phyloP scores from a whole-genome alignment of 2,888 invertebrate genomes.

The Aphidoletes aphidimyza region DNA sequence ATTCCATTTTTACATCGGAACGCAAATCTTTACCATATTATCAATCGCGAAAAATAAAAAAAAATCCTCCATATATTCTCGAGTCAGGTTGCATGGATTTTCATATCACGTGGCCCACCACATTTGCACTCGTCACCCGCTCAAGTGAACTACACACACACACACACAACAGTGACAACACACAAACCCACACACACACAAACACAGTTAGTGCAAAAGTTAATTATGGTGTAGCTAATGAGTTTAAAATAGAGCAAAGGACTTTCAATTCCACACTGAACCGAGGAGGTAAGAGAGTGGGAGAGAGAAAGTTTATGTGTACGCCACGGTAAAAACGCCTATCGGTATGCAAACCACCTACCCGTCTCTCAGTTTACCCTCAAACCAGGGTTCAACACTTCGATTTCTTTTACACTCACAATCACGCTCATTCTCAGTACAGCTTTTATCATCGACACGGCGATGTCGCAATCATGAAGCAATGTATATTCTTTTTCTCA shows the following conservation, averaged over 20 bases:
- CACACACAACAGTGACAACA: too few species aligned
- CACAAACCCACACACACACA: too few species aligned
- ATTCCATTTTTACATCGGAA: not conserved
- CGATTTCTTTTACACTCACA: too few species aligned
- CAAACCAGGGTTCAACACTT: conserved; percentile 39
- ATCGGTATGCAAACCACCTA: conserved; percentile 18
- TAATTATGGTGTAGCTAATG: conserved; percentile 51
- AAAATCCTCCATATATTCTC: conserved; percentile 12
- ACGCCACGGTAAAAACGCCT: not conserved
- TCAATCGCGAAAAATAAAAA: conserved; percentile 28
- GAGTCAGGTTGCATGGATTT: not conserved
- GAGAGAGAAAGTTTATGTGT: not conserved
- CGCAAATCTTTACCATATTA: not conserved
- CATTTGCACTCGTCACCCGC: not conserved
- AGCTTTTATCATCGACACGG: conserved; percentile 33
- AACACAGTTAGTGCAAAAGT: conserved; percentile 44
- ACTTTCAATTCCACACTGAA: not conserved
- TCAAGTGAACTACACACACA: conserved; percentile 27
- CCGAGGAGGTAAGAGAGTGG: not conserved
- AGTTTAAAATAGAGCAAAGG: conserved; percentile 51
- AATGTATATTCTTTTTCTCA: not conserved
- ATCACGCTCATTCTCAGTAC: too few species aligned
- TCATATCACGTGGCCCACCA: not conserved
- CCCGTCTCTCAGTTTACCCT: not conserved
- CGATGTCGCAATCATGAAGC: not conserved